Percentiles rank a stretch among this genome's conserved stretches.
Evolutionary conservation across 2,888 invertebrate genomes (phyloP).

Genomic region (Spodoptera picta): DNA sequence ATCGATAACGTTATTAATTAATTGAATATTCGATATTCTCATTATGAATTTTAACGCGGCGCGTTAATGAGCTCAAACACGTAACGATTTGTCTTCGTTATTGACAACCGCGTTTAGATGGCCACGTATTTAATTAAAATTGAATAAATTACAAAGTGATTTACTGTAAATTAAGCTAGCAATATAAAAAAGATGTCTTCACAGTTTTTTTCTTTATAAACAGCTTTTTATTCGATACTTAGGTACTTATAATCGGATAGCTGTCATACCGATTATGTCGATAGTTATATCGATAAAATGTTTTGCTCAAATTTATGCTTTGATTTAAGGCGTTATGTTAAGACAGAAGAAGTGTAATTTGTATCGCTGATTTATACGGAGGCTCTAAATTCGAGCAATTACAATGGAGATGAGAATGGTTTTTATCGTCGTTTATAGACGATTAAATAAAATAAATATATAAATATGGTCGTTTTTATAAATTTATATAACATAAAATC

Average conservation of each 20-base stretch:
- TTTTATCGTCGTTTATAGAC: conserved; percentile 5
- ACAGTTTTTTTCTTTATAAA: conserved; percentile 28
- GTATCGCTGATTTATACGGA: conserved; percentile 31
- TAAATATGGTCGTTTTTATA: too few relatives aligned
- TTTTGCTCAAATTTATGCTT: conserved; percentile 20
- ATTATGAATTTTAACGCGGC: conserved; percentile 84
- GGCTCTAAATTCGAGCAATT: conserved; percentile 24
- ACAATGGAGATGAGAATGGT: conserved; percentile 7
- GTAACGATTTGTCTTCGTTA: conserved; percentile 82
- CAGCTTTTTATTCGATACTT: neutral
- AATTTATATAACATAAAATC: too few relatives aligned
- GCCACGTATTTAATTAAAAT: conserved; percentile 73
- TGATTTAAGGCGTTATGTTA: conserved; percentile 13
- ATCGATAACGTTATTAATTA: conserved; percentile 81
- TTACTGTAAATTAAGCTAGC: conserved; percentile 72
- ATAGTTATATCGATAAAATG: neutral
- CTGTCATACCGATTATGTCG: neutral
- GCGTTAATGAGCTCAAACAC: conserved; percentile 75
- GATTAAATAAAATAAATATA: too few relatives aligned
- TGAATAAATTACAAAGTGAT: conserved; percentile 73
- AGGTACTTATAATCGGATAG: too few relatives aligned
- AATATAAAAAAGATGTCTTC: conserved; percentile 40
- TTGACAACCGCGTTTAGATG: conserved; percentile 69
- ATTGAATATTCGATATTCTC: conserved; percentile 79
- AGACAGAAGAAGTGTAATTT: conserved; percentile 37